These are phyloP conservation scores for Hyphantria cunea DNA, from an alignment of 1,140 invertebrate genomes.

Conservation along the genomic window DNA sequence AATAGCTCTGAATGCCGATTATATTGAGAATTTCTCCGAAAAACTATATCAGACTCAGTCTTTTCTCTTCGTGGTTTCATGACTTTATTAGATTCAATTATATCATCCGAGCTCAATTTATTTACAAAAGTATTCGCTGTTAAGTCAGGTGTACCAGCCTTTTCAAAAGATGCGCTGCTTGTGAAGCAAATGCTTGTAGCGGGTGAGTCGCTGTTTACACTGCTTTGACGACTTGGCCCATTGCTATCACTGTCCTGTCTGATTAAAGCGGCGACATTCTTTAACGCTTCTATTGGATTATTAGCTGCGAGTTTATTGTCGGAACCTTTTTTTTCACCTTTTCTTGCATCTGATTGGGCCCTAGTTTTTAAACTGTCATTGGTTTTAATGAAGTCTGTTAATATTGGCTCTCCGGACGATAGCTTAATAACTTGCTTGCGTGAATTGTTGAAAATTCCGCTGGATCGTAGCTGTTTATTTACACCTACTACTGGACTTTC, in stretches of 20 bases:
- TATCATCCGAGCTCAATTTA: constrained; percentile 26
- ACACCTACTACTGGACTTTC: constrained; percentile 74
- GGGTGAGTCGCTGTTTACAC: constrained; percentile 68
- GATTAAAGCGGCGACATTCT: constrained; percentile 68
- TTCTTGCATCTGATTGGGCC: constrained; percentile 58
- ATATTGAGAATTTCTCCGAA: constrained; percentile 85
- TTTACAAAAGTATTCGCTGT: constrained; percentile 58
- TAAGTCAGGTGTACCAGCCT: constrained; percentile 58
- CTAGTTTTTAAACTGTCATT: constrained; percentile 79
- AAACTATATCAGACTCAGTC: constrained; percentile 92
- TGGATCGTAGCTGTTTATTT: constrained; percentile 81
- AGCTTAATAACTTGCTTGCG: constrained; percentile 81
- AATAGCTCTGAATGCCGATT: constrained; percentile 83
- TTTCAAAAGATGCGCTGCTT: constrained; percentile 55
- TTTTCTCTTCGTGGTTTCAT: constrained; percentile 89
- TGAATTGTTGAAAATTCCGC: constrained; percentile 85
- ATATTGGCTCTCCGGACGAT: constrained; percentile 85
- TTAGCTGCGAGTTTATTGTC: constrained; percentile 47
- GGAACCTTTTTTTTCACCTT: constrained; percentile 47
- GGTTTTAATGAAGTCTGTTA: constrained; percentile 87
- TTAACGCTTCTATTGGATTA: constrained; percentile 71
- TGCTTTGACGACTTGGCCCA: constrained; percentile 59
- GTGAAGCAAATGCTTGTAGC: constrained; percentile 67
- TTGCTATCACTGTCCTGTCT: constrained; percentile 65
- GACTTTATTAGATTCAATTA: constrained; percentile 35